These are phyloP conservation scores for Anoplius nigerrimus DNA, from an alignment of 2,888 invertebrate genomes.

Conservation along the genomic window DNA sequence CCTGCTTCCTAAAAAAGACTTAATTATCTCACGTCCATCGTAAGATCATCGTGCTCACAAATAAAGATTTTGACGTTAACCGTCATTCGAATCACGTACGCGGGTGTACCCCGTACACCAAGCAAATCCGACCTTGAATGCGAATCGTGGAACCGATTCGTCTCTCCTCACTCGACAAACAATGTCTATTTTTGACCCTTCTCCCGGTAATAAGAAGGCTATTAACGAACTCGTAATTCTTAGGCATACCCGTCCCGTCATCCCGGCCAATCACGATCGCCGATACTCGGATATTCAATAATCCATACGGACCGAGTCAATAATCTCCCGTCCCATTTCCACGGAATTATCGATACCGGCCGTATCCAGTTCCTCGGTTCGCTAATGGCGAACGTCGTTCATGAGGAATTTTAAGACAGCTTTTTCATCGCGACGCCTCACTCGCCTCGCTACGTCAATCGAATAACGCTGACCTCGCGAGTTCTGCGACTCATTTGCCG, in stretches of 20 bases:
- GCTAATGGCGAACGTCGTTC: too few species aligned
- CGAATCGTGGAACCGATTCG: conserved; percentile 50
- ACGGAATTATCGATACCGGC: too few species aligned
- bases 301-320: too few species aligned
- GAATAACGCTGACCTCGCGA: background rate
- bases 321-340: background rate
- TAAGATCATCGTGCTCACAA: conserved; percentile 53
- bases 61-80: conserved; percentile 49
- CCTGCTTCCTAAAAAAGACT: conserved; percentile 55
- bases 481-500: background rate
- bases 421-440: background rate
- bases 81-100: conserved; percentile 51
- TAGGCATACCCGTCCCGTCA: too few species aligned
- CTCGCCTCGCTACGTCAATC: background rate
- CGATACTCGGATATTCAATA: too few species aligned
- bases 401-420: too few species aligned
- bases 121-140: conserved; percentile 46
- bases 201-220: background rate
- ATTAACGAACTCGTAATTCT: background rate
- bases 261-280: too few species aligned
- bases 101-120: conserved; percentile 44
- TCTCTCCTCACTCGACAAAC: background rate
- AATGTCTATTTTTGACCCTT: conserved; percentile 3
- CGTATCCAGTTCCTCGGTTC: too few species aligned
- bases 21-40: conserved; percentile 61